Evolutionary conservation across 2,888 invertebrate genomes (phyloP), one percentile per base, ranked within the genome.

Genomic region (Gastracanthus pulcherrimus): DNA sequence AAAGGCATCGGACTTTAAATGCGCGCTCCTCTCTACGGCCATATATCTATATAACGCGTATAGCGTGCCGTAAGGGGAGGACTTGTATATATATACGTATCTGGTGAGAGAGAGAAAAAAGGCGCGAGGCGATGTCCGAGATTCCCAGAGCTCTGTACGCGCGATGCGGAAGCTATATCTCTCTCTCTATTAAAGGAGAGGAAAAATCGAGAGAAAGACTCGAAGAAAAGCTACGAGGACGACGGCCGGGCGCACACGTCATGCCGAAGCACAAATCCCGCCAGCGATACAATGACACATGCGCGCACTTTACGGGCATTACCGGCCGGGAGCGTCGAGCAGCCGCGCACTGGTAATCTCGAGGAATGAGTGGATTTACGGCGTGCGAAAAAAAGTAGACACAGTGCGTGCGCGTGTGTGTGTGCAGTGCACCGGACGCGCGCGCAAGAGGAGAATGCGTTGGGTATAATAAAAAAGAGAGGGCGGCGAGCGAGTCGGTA

Each of bases 391-490:
- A 67, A 72, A 82, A 29, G 45, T 19, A 34, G 67, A 60, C 51
- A 55, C 67, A 67, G 29, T 4, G 60, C 31, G 29, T 31, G 58
- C 55, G 23, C 26, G 60, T 19, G 79, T n/a, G 51, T 31, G 34
- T 16, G 48, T 62, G 45, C 55, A 80, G 74, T 64, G 19, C 23
- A 6, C 1, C 36, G 51, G 69, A 29, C n/a, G n/a, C n/a, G n/a
- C n/a, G n/a, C n/a, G n/a, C n/a, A 64, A 60, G 64, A 71, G 67
- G 74, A 76, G 36, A 48, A 76, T 64, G 69, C 64, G 67, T 77
- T 76, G 82, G 81, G 84, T 82, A 81, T 74, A 79, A 76, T 58
- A n/a, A n/a, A n/a, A n/a, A n/a, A n/a, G n/a, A n/a, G n/a, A n/a
- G n/a, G n/a, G n/a, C n/a, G n/a, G n/a, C n/a, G n/a, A n/a, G n/a